A percentile compares a stretch with the other conserved stretches of the same genome.
phyloP scores from a whole-genome alignment of 30 jellyfish, hydroid and myxozoan genomes.

The Aurelia sp. region DNA sequence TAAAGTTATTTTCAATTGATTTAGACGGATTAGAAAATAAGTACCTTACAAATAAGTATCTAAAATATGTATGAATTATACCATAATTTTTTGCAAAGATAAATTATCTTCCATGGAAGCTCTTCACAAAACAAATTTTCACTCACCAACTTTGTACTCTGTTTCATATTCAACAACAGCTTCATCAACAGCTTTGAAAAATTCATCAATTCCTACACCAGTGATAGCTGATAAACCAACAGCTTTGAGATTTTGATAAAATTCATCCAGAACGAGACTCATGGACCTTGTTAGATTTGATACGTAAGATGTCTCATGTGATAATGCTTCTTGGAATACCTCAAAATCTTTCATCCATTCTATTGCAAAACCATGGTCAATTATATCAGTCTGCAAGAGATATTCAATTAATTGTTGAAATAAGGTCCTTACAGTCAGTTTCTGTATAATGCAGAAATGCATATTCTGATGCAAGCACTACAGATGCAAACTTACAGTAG shows the following conservation, averaged over 20 bases:
- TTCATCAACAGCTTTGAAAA: conserved; percentile 78
- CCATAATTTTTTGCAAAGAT: no score
- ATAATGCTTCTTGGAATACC: conserved; percentile 91
- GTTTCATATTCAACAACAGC: conserved; percentile 89
- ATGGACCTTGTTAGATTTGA: conserved; percentile 92
- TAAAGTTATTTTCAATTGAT: no score
- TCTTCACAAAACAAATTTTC: neutral
- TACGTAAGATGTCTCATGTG: conserved; percentile 84
- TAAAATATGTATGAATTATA: no score
- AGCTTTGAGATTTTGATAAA: conserved; percentile 82
- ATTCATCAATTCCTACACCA: conserved; percentile 89
- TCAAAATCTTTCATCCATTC: conserved; percentile 99
- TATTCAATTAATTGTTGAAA: no score
- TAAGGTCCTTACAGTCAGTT: no score
- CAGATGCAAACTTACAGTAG: no score
- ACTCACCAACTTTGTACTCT: conserved; percentile 85
- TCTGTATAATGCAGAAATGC: no score
- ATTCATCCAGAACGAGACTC: conserved; percentile 97
- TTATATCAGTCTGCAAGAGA: conserved; percentile 75
- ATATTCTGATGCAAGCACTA: no score
- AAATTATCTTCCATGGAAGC: no score
- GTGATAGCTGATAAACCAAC: conserved; percentile 95
- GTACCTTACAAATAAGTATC: no score
- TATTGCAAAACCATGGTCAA: conserved; percentile 82
- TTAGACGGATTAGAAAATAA: no score